phyloP scores from a whole-genome alignment of 2,113 vertebrate species.

The Scatophagus argus region DNA sequence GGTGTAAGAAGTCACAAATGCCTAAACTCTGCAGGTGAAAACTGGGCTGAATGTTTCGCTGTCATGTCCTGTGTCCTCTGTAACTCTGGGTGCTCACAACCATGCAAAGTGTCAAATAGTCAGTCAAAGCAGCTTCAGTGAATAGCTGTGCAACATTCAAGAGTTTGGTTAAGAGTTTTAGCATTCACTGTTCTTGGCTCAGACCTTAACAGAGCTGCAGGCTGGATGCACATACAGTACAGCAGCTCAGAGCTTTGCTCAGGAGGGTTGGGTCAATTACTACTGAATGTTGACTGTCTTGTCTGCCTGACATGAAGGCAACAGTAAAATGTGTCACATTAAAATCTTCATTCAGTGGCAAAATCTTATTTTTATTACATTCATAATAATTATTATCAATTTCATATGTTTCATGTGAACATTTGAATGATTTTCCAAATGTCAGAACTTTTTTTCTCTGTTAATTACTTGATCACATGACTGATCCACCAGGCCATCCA shows the following conservation, averaged over 20 bases:
- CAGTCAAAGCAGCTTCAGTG: not conserved
- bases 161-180: conserved; percentile 16
- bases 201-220: too few species aligned
- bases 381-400: not conserved
- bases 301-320: not conserved
- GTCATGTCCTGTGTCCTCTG: not conserved
- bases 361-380: not conserved
- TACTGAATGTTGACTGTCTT: not conserved
- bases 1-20: conserved; percentile 17
- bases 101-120: not conserved
- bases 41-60: conserved; percentile 30
- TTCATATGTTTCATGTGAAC: too few species aligned
- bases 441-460: too few species aligned
- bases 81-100: not conserved
- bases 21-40: not conserved
- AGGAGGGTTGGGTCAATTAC: not conserved
- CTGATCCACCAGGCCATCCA: not conserved
- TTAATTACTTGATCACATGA: not conserved
- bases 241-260: not conserved
- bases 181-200: not conserved
- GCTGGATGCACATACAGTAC: not conserved
- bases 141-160: not conserved
- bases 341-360: not conserved
- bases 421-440: too few species aligned
- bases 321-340: not conserved